Evolutionary conservation across 2,888 invertebrate species (phyloP).

Genomic region (Acholoe squamosa): DNA sequence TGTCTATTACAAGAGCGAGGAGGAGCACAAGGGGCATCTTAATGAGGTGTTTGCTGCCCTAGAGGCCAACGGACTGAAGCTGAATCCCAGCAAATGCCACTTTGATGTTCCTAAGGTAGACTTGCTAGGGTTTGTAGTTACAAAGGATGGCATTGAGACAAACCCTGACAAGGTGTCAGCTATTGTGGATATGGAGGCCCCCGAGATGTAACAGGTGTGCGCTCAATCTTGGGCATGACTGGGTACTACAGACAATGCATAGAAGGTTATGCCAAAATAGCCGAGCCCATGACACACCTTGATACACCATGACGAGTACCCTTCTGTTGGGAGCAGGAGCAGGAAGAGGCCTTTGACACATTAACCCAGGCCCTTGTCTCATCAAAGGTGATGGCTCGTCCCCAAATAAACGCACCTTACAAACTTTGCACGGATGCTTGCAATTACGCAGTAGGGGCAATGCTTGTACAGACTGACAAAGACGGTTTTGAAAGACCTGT

Average conservation of each 20-base stretch:
- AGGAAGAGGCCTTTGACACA: constrained; percentile 13
- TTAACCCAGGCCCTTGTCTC: constrained; percentile 32
- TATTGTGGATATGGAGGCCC: background rate
- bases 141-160: background rate
- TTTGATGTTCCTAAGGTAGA: background rate
- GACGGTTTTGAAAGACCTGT: too few relatives aligned
- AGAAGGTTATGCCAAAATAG: too few relatives aligned
- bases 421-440: constrained; percentile 47
- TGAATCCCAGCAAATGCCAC: background rate
- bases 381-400: constrained; percentile 24
- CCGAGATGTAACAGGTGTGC: background rate
- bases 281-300: too few relatives aligned
- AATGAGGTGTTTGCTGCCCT: background rate
- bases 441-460: background rate
- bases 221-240: too few relatives aligned
- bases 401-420: background rate
- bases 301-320: too few relatives aligned
- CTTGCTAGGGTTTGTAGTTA: background rate
- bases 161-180: background rate
- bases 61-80: background rate
- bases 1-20: background rate
- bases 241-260: too few relatives aligned
- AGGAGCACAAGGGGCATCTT: background rate
- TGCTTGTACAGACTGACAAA: too few relatives aligned
- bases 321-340: too few relatives aligned